A percentile compares a stretch with the other conserved stretches of the same genome.
These are phyloP conservation scores for Tricholaema leucomelas DNA, from an alignment of 2,113 vertebrate species.

Conservation along the genomic window DNA sequence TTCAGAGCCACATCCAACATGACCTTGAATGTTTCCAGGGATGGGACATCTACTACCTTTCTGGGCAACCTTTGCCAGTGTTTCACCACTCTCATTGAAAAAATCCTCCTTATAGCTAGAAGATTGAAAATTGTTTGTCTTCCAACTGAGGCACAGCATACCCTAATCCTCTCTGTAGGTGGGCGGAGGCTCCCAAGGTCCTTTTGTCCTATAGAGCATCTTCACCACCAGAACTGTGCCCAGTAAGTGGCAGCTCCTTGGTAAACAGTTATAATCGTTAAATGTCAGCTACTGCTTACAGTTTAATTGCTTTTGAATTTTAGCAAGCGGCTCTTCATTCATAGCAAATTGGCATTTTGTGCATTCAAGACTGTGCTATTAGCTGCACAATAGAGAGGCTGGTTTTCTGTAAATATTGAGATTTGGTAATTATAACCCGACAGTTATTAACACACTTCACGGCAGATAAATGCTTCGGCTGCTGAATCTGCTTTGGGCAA, in stretches of 20 bases:
- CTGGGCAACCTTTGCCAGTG: background rate
- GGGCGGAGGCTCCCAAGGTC: background rate
- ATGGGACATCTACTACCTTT: background rate
- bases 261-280: background rate
- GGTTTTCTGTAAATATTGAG: conserved; percentile 73
- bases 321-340: conserved; percentile 50
- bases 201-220: background rate
- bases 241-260: background rate
- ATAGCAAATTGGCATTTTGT: conserved; percentile 51
- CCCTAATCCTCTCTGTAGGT: background rate
- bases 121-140: background rate
- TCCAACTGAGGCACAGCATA: background rate
- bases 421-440: conserved; percentile 66
- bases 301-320: conserved; percentile 62
- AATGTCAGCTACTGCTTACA: conserved; percentile 50
- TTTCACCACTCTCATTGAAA: background rate
- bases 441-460: conserved; percentile 63
- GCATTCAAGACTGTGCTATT: conserved; percentile 40
- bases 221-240: background rate
- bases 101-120: background rate
- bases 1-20: background rate
- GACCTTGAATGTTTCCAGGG: background rate
- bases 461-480: conserved; percentile 59
- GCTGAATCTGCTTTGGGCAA: conserved; percentile 67
- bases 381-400: conserved; percentile 64